A percentile compares a stretch with the other conserved stretches of the same genome.
These are phyloP conservation scores for Euzophera pinguis DNA, from an alignment of 2,888 invertebrate species.

Conservation along the genomic window DNA sequence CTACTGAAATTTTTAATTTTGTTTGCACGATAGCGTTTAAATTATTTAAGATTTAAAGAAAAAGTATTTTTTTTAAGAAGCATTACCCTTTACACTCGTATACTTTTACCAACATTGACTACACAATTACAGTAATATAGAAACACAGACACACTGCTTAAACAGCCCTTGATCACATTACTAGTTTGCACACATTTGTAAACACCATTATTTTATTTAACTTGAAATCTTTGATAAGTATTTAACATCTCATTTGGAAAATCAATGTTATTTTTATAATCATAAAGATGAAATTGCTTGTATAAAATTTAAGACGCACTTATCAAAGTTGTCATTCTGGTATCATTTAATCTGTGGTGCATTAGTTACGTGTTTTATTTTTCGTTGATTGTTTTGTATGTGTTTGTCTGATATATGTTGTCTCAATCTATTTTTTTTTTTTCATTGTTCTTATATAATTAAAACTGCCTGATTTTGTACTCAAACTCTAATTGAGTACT, in stretches of 20 bases:
- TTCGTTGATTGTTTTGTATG: neutral
- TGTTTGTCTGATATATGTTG: neutral
- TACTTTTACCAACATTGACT: neutral
- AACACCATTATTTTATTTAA: neutral
- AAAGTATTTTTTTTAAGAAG: no score
- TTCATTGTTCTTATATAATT: no score
- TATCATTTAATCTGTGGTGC: conserved; percentile 1
- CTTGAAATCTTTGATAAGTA: neutral
- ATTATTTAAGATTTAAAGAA: no score
- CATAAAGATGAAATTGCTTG: neutral
- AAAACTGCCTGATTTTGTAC: no score
- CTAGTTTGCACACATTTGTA: conserved; percentile 3
- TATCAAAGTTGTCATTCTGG: conserved; percentile 3
- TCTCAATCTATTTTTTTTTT: neutral
- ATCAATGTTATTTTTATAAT: neutral
- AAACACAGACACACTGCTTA: neutral
- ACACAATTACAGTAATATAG: neutral
- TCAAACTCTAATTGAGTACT: no score
- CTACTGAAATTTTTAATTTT: no score
- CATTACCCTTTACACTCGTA: neutral
- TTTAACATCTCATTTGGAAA: neutral
- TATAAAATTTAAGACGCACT: neutral
- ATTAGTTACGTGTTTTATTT: neutral
- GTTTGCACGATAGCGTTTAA: no score
- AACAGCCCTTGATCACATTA: neutral